Percentiles rank a stretch among this genome's conserved stretches.
phyloP scores from a whole-genome alignment of 2,888 invertebrate species.

The Coenonympha arcania region DNA sequence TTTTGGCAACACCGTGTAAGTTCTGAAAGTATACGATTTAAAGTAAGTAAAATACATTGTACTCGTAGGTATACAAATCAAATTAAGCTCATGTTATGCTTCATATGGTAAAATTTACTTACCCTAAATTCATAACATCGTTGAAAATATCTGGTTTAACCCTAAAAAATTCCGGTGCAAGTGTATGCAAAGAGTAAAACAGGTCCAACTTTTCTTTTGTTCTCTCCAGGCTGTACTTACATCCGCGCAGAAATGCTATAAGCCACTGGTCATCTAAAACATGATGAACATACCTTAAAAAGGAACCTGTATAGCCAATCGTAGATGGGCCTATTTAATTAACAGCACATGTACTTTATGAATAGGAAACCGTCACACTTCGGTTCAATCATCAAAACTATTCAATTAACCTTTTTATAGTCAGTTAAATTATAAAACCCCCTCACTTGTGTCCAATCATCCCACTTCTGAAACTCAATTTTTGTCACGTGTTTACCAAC shows the following conservation, averaged over 20 bases:
- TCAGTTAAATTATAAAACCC: no score
- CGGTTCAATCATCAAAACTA: no score
- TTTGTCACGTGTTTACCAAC: conserved; percentile 36
- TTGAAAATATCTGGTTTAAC: conserved; percentile 40
- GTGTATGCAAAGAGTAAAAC: conserved; percentile 67
- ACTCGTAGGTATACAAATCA: no score
- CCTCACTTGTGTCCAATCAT: no score
- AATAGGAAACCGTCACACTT: no score
- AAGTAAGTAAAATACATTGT: neutral
- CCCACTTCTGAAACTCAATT: no score
- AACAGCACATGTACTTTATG: no score
- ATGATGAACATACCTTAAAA: no score
- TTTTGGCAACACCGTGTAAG: conserved; percentile 34
- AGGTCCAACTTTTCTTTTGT: conserved; percentile 75
- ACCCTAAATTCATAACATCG: conserved; percentile 48
- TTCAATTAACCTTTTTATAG: no score
- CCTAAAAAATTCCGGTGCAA: conserved; percentile 67
- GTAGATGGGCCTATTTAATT: no score
- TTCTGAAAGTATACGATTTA: conserved; percentile 24
- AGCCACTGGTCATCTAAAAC: conserved; percentile 77
- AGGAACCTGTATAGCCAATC: no score
- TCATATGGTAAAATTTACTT: conserved; percentile 15
- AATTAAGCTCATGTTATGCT: neutral
- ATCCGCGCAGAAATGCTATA: conserved; percentile 76
- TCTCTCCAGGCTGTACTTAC: conserved; percentile 77